Evolutionary conservation across 2,113 vertebrate species (phyloP).

Genomic region (Leucopsar rothschildi): DNA sequence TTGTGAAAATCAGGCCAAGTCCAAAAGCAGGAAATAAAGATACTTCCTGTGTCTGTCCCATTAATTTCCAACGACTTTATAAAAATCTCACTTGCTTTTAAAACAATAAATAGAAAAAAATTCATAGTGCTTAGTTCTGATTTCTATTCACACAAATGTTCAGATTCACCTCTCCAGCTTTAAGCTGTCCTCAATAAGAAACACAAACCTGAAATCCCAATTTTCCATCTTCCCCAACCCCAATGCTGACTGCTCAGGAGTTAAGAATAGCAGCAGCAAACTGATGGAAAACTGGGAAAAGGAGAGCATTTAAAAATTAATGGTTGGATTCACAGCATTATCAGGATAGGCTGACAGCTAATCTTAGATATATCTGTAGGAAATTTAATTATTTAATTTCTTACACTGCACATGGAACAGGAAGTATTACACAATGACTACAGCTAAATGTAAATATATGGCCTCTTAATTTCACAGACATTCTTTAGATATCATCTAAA

Average conservation of each 20-base stretch:
- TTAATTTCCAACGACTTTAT: neutral
- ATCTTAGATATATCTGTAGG: neutral
- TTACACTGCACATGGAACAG: neutral
- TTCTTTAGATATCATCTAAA: neutral
- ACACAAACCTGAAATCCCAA: neutral
- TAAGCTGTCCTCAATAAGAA: neutral
- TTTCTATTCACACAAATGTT: neutral
- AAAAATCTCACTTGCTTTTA: neutral
- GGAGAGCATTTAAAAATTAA: neutral
- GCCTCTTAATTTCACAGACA: neutral
- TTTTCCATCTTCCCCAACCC: neutral
- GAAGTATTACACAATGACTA: neutral
- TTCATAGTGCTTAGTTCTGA: neutral
- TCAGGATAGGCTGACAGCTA: neutral
- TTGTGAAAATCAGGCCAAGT: neutral
- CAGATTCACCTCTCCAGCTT: neutral
- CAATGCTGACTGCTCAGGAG: neutral
- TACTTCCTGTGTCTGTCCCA: neutral
- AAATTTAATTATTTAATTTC: neutral
- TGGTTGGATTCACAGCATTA: neutral
- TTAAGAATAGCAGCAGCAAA: slow-evolving; percentile 3
- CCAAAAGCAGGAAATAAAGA: neutral
- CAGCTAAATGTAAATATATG: neutral
- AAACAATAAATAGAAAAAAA: neutral
- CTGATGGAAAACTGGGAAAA: neutral